Base-by-base conservation (phyloP, 2,888 invertebrate genomes). In the Stenolophus ochropezus region DNA sequence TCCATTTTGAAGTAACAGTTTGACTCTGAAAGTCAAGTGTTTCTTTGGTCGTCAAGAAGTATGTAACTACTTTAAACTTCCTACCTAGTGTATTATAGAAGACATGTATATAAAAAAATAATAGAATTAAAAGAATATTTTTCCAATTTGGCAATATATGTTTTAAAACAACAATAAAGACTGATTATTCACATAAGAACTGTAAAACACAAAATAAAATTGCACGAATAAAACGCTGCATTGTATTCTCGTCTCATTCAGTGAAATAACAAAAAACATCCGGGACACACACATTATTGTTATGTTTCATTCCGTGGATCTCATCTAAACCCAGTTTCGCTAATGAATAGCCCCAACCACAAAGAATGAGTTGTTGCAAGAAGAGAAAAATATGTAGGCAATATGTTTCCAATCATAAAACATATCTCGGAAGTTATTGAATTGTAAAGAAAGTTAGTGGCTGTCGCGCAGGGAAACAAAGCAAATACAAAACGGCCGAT, bases 381-480 rank as follows among this genome's bases (percentile, higher is more conserved):
- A 21, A 14, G 23, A 61, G 61, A 75, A 75, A 49, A 75, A 75
- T 75, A 58, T 58, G 58, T 58, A 58, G 75, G 33, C 76, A 76
- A 76, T 76, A 76, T 76, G 76, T 76, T 76, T 76, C 58, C 76
- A 76, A 76, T 76, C 76, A 76, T 76, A 76, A 76, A 76, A 27
- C 76, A 76, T 76, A 76, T 58, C 58, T 56, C 27, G 76, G 76
- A 76, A 76, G 76, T 76, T 76, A 76, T 76, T 76, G 76, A 76
- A 76, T 76, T 76, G 58, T 76, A 58, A 73, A 73, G 73, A 73
- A 73, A 73, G 49, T 73, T 73, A 73, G 73, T 51, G 47, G 73
- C 73, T 73, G 73, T 73, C 73, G 73, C 23, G 8, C 51, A 49
- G 56, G 33, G 75, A 75, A 53, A 75, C 56, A 76, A 58, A 76